These are phyloP conservation scores for Spisula solida DNA, from an alignment of 2,888 invertebrate genomes.

Conservation along the genomic window DNA sequence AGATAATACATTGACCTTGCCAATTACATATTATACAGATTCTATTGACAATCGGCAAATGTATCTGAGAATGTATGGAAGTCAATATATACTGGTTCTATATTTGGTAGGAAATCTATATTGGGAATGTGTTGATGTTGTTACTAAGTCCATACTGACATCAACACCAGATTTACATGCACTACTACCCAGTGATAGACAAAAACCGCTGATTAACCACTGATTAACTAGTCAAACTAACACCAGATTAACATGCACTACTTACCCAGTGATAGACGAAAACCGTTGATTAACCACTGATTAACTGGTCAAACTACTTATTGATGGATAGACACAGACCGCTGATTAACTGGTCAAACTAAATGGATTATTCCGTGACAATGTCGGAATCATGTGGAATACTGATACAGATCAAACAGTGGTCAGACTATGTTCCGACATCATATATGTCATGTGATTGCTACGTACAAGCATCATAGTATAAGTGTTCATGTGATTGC, in stretches of 20 bases:
- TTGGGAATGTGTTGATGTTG: background rate
- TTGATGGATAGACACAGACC: background rate
- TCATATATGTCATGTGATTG: too few species aligned
- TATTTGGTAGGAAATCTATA: conserved; percentile 3
- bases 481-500: too few species aligned
- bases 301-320: background rate
- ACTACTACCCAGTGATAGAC: background rate
- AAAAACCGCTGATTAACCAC: too few species aligned
- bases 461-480: too few species aligned
- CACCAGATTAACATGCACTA: background rate
- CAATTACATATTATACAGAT: background rate
- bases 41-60: background rate
- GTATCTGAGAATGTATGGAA: background rate
- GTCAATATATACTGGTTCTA: background rate
- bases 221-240: background rate
- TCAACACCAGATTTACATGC: background rate
- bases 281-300: too few species aligned
- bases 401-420: background rate
- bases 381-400: background rate
- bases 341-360: background rate
- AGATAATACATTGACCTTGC: too few species aligned
- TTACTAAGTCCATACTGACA: background rate
- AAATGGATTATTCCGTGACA: background rate
- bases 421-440: background rate
- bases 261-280: background rate